Conservation (phyloP, 1,140 invertebrate species). For the Melanaphis sacchari region DNA sequence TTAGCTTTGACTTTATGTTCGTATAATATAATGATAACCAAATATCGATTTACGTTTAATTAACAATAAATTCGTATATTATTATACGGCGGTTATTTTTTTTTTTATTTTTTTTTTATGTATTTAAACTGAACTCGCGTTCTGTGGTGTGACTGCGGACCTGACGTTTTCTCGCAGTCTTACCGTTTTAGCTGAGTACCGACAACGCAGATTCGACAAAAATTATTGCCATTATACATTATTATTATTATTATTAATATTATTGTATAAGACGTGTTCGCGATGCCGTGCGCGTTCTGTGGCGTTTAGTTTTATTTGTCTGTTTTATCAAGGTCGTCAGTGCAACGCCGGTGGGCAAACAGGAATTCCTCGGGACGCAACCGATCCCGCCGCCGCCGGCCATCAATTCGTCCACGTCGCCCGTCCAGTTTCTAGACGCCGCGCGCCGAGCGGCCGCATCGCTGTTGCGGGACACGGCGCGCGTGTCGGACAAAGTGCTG, state of each 20-base stretch:
- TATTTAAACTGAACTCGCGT: neutral
- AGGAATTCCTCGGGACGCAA: neutral
- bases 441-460: too few species aligned
- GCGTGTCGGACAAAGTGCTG: neutral
- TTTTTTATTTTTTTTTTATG: neutral
- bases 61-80: neutral
- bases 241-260: too few species aligned
- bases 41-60: neutral
- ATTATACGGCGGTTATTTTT: too few species aligned
- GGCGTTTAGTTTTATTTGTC: slow-evolving; percentile 2
- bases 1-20: too few species aligned
- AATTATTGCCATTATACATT: too few species aligned
- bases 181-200: neutral
- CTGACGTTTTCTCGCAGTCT: neutral
- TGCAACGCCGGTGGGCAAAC: neutral
- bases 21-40: too few species aligned
- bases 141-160: neutral
- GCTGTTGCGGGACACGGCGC: neutral
- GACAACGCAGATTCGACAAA: too few species aligned
- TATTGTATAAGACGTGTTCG: neutral
- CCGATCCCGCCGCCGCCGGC: too few species aligned
- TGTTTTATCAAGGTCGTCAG: neutral
- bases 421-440: neutral
- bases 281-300: neutral
- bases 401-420: too few species aligned